Evolutionary conservation across 2,888 invertebrate genomes (phyloP).

Genomic region (Trilocha varians): DNA sequence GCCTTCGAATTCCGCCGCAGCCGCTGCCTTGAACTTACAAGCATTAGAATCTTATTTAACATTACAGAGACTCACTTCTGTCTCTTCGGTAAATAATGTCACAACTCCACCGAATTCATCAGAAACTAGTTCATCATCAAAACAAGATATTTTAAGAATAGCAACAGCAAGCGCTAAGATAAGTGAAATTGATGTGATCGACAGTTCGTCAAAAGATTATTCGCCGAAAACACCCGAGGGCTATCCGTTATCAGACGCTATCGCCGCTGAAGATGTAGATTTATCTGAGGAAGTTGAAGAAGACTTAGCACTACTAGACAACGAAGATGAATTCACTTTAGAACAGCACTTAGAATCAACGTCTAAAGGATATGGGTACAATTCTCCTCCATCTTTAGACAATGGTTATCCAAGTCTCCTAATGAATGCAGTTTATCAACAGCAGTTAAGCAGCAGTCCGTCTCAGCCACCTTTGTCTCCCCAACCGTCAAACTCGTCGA

Average conservation of each 20-base stretch:
- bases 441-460: slow-evolving; percentile 65
- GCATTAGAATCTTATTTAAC: slow-evolving; percentile 90
- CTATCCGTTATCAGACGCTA: slow-evolving; percentile 63
- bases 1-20: slow-evolving; percentile 87
- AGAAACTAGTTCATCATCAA: slow-evolving; percentile 58
- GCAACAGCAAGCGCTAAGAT: slow-evolving; percentile 72
- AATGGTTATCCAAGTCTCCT: slow-evolving; percentile 80
- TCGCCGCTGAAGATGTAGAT: slow-evolving; percentile 76
- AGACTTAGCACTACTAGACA: slow-evolving; percentile 82
- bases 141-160: slow-evolving; percentile 79
- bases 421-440: slow-evolving; percentile 79
- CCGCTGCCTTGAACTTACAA: slow-evolving; percentile 87
- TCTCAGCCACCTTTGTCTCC: slow-evolving; percentile 61
- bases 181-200: slow-evolving; percentile 54
- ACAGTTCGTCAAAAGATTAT: slow-evolving; percentile 47
- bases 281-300: slow-evolving; percentile 82
- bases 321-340: slow-evolving; percentile 80
- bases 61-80: slow-evolving; percentile 83
- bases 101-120: slow-evolving; percentile 41
- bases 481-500: slow-evolving; percentile 57
- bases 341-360: slow-evolving; percentile 69
- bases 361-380: slow-evolving; percentile 53
- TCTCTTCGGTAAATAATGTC: slow-evolving; percentile 66
- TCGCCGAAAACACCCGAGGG: slow-evolving; percentile 67
- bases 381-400: slow-evolving; percentile 74